A percentile compares a stretch with the other conserved stretches of the same genome.
phyloP scores from a whole-genome alignment of 2,113 vertebrate species.

The Myotis davidii region DNA sequence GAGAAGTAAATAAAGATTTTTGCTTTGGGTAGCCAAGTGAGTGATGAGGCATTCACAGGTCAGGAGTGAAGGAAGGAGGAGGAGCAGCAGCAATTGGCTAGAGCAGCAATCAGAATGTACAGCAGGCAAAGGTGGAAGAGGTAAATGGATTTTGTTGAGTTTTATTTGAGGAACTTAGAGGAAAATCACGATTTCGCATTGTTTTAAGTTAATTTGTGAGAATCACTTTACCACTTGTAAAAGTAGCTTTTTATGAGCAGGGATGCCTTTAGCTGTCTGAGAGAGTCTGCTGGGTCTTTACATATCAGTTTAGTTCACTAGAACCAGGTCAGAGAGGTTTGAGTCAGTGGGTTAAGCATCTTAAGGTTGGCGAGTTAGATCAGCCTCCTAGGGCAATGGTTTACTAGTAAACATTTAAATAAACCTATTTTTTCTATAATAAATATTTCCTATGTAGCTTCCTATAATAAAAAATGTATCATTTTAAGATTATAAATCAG shows the following conservation, averaged over 20 bases:
- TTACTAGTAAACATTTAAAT: background rate
- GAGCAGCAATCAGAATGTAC: fast-evolving
- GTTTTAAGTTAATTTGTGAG: background rate
- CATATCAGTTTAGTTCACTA: background rate
- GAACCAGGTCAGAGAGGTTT: background rate
- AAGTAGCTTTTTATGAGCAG: background rate
- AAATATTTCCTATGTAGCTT: constrained; percentile 38
- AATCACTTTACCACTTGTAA: background rate
- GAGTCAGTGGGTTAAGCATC: background rate
- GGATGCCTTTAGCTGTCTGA: background rate
- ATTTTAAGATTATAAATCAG: constrained; percentile 34
- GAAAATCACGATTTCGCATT: constrained; percentile 1
- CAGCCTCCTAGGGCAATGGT: background rate
- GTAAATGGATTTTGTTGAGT: background rate
- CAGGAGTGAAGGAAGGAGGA: too few relatives aligned
- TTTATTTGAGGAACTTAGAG: background rate
- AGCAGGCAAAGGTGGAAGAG: too few relatives aligned
- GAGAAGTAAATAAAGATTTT: background rate
- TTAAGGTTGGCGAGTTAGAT: constrained; percentile 1
- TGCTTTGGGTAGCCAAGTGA: background rate
- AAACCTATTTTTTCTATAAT: background rate
- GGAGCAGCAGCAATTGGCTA: background rate
- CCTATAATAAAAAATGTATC: constrained; percentile 12
- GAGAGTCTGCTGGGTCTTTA: background rate
- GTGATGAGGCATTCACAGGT: background rate